Evolutionary conservation across 92 coral and sea anemone genomes (phyloP), one percentile per base, ranked within the genome.

Genomic region (Parazoanthus atlanticus): DNA sequence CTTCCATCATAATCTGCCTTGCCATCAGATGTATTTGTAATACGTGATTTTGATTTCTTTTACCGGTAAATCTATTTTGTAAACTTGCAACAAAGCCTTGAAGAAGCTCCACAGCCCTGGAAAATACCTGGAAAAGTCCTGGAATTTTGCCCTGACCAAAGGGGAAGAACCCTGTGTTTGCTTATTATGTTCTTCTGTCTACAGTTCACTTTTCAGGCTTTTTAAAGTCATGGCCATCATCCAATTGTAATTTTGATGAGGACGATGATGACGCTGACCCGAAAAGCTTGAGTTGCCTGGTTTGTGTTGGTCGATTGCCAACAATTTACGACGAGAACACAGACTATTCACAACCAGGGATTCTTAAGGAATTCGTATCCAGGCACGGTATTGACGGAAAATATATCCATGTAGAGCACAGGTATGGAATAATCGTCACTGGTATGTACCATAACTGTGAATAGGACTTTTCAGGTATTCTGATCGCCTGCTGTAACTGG

Each of bases 191-290:
- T 16, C 30, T 34, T 71, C 74, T 13, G 79, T 74, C 47, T 88
- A 17, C 80, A 96, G 98, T 95, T 76, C 94, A 94, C 11, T 93
- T 91, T 75, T 93, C 98, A n/a, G 99, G 99, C 0, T 96, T 91
- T 66, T 83, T 96, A 17, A 95, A 93, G 80, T 92, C 99, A 19
- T 96, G 99, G 99, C 99, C 99, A 5, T 95, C 99, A 15, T 76
- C 95, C 3, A 91, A 91, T 25, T 30, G 78, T 26, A 69, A 93
- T 30, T 1, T 89, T 40, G 95, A 93, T 40, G 96, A 96, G 1
- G 96, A 93, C 10, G 98, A 96, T 12, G 95, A 94, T 76, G 95
- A 94, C 56, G 81, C 64, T 1, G 98, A 96, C n/a, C 77, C 96
- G 0, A 87, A 86, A 73, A 95, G 88, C 70, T 93, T 94, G 30